Evolutionary conservation across 2,888 invertebrate species (phyloP).

Genomic region (Spisula solida): DNA sequence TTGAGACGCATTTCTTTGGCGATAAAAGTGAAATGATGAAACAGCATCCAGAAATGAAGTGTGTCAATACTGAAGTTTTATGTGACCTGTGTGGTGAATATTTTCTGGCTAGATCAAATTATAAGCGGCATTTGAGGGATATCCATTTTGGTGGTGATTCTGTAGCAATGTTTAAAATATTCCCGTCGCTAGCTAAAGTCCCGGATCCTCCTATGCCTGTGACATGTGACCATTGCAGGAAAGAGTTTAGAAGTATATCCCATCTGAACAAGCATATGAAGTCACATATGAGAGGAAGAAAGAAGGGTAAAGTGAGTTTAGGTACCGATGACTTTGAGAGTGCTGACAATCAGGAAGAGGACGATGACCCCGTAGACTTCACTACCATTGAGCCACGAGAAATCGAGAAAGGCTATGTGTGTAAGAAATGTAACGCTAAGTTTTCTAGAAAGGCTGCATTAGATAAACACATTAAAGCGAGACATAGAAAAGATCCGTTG

Average conservation of each 20-base stretch:
- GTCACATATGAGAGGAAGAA: constrained; percentile 26
- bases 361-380: constrained; percentile 44
- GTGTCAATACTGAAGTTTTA: constrained; percentile 31
- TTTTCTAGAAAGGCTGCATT: constrained; percentile 51
- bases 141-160: constrained; percentile 50
- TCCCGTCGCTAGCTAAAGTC: constrained; percentile 32
- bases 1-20: constrained; percentile 42
- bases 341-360: neutral
- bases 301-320: neutral
- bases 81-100: constrained; percentile 52
- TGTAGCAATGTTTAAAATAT: constrained; percentile 5
- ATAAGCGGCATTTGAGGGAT: constrained; percentile 44
- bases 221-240: constrained; percentile 59
- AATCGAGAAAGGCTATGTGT: constrained; percentile 32
- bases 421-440: constrained; percentile 45
- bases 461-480: constrained; percentile 46
- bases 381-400: constrained; percentile 52
- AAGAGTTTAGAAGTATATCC: constrained; percentile 26
- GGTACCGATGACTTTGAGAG: neutral
- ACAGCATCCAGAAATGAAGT: constrained; percentile 42
- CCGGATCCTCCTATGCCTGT: constrained; percentile 35
- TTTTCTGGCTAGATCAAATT: constrained; percentile 22
- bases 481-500: constrained; percentile 40
- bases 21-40: constrained; percentile 43
- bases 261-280: constrained; percentile 47